Base-by-base conservation (phyloP, 2,113 vertebrate genomes). In the Peromyscus polionotus region DNA sequence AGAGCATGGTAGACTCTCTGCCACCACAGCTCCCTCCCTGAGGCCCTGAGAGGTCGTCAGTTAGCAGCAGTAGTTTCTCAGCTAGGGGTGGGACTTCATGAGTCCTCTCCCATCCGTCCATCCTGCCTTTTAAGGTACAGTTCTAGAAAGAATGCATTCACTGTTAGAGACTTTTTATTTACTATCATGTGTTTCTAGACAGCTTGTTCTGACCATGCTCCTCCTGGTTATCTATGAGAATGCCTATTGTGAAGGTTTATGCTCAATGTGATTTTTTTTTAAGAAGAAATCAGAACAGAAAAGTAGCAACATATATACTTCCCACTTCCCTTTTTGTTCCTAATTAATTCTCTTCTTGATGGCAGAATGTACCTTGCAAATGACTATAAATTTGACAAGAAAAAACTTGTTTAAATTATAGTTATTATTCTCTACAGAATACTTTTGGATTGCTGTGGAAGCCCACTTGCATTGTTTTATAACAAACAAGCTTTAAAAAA, bases 241-340 rank as follows among this genome's bases (percentile, higher is more conserved):
- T 42, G 24, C 33, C 16, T 84, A 1, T 70, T 24, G 84, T 67
- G 57, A 90, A 93, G 42, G 79, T 90, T 92, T 72, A 33, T 73
- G 86, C 70, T 93, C 36, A 75, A 26, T 48, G 42, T 84, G 72
- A 73, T 76, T 79, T 33, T 36, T 54, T 90, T 79, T 39, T 36
- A 63, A 42, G 80, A 87, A 88, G 91, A 87, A 65, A 42, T 13
- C 42, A 73, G 12, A 75, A 83, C n/a, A 88, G n/a, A 88, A 81
- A 84, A 42, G 48, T n/a, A 81, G 45, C 33, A 75, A 76, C 8
- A 45, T 10, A 68, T 61, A 79, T 93, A 79, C 12, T 87, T 93
- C 19, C 24, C 80, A 57, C 48, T 61, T 96, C 95, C 20, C 33
- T 90, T 92, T 96, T 94, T 75, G 13, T 94, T 92, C 91, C 13